Conservation (phyloP, 2,113 vertebrate species). For the Colossoma macropomum region DNA sequence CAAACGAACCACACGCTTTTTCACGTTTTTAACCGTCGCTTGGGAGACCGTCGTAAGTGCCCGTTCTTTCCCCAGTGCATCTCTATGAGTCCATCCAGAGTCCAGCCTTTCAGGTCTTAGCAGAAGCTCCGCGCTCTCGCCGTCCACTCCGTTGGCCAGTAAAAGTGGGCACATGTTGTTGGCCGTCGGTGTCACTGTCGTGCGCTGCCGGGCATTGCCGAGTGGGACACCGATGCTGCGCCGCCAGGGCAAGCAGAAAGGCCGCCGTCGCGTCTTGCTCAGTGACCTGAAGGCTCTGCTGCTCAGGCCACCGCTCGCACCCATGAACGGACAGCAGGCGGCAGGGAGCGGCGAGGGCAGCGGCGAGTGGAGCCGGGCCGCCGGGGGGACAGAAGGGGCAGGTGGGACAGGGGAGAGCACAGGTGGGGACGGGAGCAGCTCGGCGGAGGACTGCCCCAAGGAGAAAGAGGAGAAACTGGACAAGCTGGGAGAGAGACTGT, state of each 20-base stretch:
- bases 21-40: too few relatives aligned
- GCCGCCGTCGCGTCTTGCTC: slow-evolving; percentile 88
- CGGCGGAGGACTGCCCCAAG: slow-evolving; percentile 83
- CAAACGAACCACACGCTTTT: too few relatives aligned
- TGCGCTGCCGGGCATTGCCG: slow-evolving; percentile 76
- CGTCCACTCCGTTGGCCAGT: slow-evolving; percentile 34
- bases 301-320: slow-evolving; percentile 78
- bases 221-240: slow-evolving; percentile 85
- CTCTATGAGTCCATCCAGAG: slow-evolving; percentile 21
- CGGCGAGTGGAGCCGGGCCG: slow-evolving; percentile 68
- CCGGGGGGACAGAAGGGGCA: slow-evolving; percentile 61
- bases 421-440: slow-evolving; percentile 79
- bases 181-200: slow-evolving; percentile 75
- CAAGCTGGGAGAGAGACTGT: slow-evolving; percentile 81
- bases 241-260: slow-evolving; percentile 86
- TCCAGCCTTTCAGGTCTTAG: slow-evolving; percentile 26
- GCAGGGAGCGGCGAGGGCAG: slow-evolving; percentile 54
- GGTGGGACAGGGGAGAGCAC: slow-evolving; percentile 73
- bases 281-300: slow-evolving; percentile 89
- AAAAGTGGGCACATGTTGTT: slow-evolving; percentile 72
- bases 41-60: too few relatives aligned
- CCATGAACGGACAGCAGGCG: slow-evolving; percentile 77
- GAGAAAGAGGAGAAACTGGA: slow-evolving; percentile 74
- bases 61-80: too few relatives aligned
- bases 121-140: not conserved